Percentiles rank a stretch among this genome's conserved stretches.
Conservation (phyloP, 2,797 vertebrate genomes). For the Anabas testudineus region DNA sequence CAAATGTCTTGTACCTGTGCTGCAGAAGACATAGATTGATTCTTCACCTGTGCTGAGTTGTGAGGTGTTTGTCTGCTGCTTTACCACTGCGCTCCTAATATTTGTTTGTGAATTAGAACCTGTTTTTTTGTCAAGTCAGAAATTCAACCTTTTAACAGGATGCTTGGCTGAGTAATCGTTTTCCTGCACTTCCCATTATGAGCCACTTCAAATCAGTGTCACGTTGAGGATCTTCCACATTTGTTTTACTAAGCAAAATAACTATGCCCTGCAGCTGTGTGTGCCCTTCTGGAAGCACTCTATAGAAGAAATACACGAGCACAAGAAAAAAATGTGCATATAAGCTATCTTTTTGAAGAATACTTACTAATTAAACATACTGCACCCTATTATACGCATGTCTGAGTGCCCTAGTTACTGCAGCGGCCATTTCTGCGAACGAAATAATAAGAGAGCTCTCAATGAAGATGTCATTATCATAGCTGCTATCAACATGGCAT, state of each 20-base stretch:
- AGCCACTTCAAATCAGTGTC: conserved; percentile 46
- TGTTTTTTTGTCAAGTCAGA: background rate
- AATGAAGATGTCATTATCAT: conserved; percentile 34
- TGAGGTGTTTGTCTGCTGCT: background rate
- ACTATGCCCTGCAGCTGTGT: conserved; percentile 40
- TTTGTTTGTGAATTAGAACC: conserved; percentile 11
- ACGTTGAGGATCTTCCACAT: conserved; percentile 33
- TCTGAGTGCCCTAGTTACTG: conserved; percentile 38
- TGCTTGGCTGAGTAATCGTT: conserved; percentile 33
- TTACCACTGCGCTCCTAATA: background rate
- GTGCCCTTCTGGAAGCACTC: conserved; percentile 29
- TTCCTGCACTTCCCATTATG: conserved; percentile 31
- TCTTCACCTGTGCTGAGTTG: background rate
- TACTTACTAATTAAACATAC: conserved; percentile 45
- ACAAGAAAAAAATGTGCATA: conserved; percentile 3
- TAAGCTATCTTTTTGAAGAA: conserved; percentile 29
- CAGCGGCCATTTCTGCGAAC: conserved; percentile 31
- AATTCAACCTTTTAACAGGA: conserved; percentile 11
- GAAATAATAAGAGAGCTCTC: conserved; percentile 16
- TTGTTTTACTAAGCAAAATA: conserved; percentile 61
- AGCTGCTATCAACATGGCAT: conserved; percentile 25
- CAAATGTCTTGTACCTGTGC: conserved; percentile 26
- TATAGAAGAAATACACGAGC: conserved; percentile 7
- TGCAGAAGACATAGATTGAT: conserved; percentile 7
- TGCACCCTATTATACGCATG: conserved; percentile 30